Evolutionary conservation across 2,113 vertebrate genomes (phyloP).

Genomic region (Tragulus kanchil): DNA sequence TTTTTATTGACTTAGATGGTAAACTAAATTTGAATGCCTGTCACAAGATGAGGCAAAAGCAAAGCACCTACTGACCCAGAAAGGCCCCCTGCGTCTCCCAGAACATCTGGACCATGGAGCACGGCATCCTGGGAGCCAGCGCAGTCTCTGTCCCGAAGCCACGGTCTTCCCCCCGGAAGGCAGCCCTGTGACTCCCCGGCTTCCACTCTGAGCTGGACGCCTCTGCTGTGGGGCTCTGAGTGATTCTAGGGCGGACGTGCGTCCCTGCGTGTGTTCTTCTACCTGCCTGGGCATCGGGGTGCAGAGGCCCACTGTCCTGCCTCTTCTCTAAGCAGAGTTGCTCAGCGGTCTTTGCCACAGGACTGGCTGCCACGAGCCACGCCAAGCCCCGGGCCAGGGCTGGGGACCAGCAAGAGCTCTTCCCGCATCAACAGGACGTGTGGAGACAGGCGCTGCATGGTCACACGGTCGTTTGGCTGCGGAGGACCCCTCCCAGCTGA

Average conservation of each 20-base stretch:
- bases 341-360: accelerated
- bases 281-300: not conserved
- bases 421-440: accelerated
- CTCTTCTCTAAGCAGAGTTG: not conserved
- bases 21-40: not conserved
- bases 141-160: accelerated
- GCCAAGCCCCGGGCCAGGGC: not conserved
- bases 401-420: accelerated
- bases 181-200: not conserved
- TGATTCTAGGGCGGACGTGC: not conserved
- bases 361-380: accelerated
- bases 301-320: not conserved
- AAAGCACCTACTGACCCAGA: accelerated
- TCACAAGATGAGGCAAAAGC: not conserved
- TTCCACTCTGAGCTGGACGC: accelerated
- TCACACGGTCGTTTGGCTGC: accelerated
- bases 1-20: not conserved
- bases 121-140: accelerated
- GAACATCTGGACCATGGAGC: accelerated
- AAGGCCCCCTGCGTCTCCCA: not conserved
- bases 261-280: not conserved
- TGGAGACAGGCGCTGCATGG: accelerated
- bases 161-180: not conserved
- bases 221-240: not conserved
- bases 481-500: not conserved